Evolutionary conservation across 2,888 invertebrate species (phyloP).

Genomic region (Sepiola atlantica): DNA sequence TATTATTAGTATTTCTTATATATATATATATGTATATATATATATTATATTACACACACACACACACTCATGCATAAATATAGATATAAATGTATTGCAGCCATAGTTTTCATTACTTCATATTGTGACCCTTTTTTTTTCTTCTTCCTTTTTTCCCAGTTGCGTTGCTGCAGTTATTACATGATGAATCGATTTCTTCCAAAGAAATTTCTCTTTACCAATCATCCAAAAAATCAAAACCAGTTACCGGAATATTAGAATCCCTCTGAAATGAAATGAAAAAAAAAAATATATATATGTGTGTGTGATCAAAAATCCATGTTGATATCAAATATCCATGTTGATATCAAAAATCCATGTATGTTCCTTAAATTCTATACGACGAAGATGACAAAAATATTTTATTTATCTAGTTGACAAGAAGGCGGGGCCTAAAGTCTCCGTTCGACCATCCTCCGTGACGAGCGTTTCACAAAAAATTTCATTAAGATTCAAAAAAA

Average conservation of each 20-base stretch:
- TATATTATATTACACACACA: background rate
- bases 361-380: too few species aligned
- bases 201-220: slow-evolving; percentile 57
- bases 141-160: background rate
- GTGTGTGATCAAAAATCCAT: too few species aligned
- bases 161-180: background rate
- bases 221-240: slow-evolving; percentile 68
- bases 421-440: too few species aligned
- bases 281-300: background rate
- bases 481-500: too few species aligned
- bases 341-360: too few species aligned
- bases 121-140: background rate
- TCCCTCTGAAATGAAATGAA: slow-evolving; percentile 35
- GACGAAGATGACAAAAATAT: too few species aligned
- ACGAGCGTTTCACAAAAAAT: too few species aligned
- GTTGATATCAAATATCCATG: too few species aligned
- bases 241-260: slow-evolving; percentile 53
- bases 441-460: too few species aligned
- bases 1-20: background rate
- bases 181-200: background rate
- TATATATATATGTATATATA: background rate
- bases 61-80: background rate
- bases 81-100: background rate
- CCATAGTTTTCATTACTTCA: background rate
- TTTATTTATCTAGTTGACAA: too few species aligned